These are phyloP conservation scores for Echinops telfairi DNA, from an alignment of 2,113 vertebrate species.

Conservation along the genomic window DNA sequence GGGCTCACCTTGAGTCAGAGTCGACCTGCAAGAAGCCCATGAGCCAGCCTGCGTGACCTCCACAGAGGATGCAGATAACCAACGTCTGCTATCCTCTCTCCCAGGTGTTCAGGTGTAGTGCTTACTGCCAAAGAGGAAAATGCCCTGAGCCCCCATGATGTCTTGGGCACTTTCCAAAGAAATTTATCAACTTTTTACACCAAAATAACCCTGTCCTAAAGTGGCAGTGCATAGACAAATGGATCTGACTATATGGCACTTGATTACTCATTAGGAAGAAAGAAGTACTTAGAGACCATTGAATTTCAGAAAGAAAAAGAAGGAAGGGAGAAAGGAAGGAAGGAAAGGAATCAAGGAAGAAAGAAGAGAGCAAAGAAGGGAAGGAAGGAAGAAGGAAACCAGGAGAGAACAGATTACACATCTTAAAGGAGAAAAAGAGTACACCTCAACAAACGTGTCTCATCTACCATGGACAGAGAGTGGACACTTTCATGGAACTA, in stretches of 20 bases:
- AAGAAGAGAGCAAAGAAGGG: too few species aligned
- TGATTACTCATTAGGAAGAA: neutral
- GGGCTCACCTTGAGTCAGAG: neutral
- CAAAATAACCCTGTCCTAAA: too few species aligned
- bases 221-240: neutral
- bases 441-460: too few species aligned
- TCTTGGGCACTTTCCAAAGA: neutral
- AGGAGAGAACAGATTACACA: too few species aligned
- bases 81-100: too few species aligned
- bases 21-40: neutral
- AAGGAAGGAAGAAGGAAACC: neutral
- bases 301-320: neutral
- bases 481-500: neutral
- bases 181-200: neutral
- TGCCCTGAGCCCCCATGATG: neutral
- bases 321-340: too few species aligned
- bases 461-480: neutral
- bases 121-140: neutral
- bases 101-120: too few species aligned
- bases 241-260: rapidly evolving
- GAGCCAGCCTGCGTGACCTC: neutral
- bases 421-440: neutral
- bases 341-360: too few species aligned
- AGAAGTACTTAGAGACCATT: neutral
- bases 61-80: neutral